phyloP scores from a whole-genome alignment of 2,113 vertebrate genomes.

The Uria aalge region DNA sequence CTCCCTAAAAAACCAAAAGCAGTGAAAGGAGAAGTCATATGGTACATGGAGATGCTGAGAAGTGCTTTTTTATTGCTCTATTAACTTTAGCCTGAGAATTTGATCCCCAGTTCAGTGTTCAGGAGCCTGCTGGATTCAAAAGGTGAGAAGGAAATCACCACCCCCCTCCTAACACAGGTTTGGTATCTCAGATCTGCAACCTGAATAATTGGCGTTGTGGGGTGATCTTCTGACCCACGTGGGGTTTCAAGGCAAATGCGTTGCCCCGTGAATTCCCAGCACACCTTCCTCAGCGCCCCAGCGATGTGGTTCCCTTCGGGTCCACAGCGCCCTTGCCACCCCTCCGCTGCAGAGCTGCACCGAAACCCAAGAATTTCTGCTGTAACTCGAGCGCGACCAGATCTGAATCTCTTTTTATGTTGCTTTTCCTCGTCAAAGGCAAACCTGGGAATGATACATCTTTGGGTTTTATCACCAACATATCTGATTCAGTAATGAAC shows the following conservation, averaged over 20 bases:
- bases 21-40: background rate
- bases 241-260: background rate
- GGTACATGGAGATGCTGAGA: background rate
- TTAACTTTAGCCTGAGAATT: background rate
- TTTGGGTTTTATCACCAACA: conserved; percentile 27
- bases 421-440: conserved; percentile 23
- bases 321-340: background rate
- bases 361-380: background rate
- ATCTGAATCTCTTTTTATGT: background rate
- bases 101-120: background rate
- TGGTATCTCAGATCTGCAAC: background rate
- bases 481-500: conserved; percentile 56
- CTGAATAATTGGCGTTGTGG: fast-evolving
- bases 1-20: background rate
- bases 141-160: background rate
- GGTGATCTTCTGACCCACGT: background rate
- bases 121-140: background rate
- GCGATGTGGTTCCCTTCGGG: fast-evolving
- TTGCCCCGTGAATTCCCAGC: background rate
- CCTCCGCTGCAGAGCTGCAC: background rate
- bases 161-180: too few relatives aligned
- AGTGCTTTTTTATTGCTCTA: fast-evolving
- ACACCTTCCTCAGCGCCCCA: background rate
- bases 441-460: conserved; percentile 56
- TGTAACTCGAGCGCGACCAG: background rate